Evolutionary conservation across 2,888 invertebrate species (phyloP).

Genomic region (Drosophila infuscata): DNA sequence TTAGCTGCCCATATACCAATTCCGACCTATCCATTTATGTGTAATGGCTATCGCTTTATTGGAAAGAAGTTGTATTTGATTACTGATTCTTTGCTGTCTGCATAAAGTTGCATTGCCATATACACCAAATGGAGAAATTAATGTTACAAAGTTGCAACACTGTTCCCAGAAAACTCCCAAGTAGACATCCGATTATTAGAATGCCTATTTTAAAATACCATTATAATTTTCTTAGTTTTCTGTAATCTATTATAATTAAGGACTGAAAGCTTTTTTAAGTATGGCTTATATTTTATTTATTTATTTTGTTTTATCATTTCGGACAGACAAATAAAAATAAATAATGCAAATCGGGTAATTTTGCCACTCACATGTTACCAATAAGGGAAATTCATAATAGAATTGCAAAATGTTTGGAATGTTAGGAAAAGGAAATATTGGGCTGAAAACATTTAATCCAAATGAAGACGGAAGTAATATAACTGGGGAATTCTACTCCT

Average conservation of each 20-base stretch:
- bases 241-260: too few species aligned
- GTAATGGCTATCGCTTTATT: background rate
- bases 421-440: too few species aligned
- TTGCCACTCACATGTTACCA: background rate
- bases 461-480: background rate
- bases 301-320: too few species aligned
- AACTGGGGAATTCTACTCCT: background rate
- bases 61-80: background rate
- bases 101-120: background rate
- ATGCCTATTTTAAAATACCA: too few species aligned
- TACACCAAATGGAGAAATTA: slow-evolving; percentile 3
- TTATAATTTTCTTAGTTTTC: too few species aligned
- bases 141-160: background rate
- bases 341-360: too few species aligned
- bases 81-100: slow-evolving; percentile 3
- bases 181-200: background rate
- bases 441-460: background rate
- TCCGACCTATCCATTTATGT: slow-evolving; percentile 1
- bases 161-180: background rate
- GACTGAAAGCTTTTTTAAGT: too few species aligned
- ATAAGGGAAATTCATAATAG: background rate
- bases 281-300: too few species aligned
- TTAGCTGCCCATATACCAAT: slow-evolving; percentile 39
- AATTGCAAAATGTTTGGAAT: too few species aligned
- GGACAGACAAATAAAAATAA: too few species aligned